Conservation (phyloP, 37 sponge, comb jelly and placozoan species). For the Petrosia ficiformis region DNA sequence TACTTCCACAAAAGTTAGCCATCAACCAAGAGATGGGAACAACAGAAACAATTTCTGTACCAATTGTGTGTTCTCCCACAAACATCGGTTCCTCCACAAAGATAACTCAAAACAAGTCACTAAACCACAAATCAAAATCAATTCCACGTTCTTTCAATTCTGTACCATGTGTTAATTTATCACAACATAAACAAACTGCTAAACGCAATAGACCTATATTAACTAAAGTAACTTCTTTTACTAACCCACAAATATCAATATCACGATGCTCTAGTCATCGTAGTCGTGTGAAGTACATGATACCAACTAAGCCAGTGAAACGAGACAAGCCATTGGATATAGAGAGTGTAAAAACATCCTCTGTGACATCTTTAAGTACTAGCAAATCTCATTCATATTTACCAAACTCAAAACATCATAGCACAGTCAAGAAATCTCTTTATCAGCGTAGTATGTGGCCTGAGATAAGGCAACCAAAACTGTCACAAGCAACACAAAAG, state of each 20-base stretch:
- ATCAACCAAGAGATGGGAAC: too few relatives aligned
- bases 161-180: too few relatives aligned
- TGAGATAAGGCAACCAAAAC: not conserved
- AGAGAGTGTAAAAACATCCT: not conserved
- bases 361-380: not conserved
- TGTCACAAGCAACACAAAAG: slow-evolving; percentile 15
- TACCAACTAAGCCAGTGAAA: not conserved
- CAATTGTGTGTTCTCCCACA: too few relatives aligned
- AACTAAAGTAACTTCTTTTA: slow-evolving; percentile 17
- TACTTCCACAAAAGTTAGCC: too few relatives aligned
- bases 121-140: too few relatives aligned
- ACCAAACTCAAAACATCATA: not conserved
- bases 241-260: slow-evolving; percentile 31
- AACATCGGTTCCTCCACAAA: too few relatives aligned
- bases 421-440: not conserved
- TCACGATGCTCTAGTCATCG: slow-evolving; percentile 42
- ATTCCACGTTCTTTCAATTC: too few relatives aligned
- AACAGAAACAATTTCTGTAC: too few relatives aligned
- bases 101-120: too few relatives aligned
- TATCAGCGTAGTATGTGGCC: too few relatives aligned
- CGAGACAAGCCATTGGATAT: not conserved
- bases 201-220: slow-evolving; percentile 13
- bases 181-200: slow-evolving; percentile 7
- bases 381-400: not conserved
- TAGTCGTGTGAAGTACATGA: not conserved